phyloP scores from a whole-genome alignment of 2,797 vertebrate genomes.

The Trachops cirrhosus region DNA sequence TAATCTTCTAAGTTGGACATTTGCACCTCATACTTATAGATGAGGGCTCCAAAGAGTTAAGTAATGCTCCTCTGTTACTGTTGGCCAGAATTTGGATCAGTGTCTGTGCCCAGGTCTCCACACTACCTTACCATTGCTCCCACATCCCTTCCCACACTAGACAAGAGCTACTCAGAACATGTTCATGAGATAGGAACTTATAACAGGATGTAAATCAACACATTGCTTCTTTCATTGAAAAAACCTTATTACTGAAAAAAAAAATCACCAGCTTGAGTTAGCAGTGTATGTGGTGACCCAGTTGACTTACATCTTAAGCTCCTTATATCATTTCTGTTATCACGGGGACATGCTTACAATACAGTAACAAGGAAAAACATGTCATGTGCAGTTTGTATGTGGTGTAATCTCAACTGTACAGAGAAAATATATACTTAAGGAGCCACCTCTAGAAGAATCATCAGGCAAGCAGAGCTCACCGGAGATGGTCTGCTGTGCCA shows the following conservation, averaged over 20 bases:
- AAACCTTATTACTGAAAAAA: neutral
- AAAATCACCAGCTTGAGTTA: neutral
- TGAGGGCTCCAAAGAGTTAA: neutral
- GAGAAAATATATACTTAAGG: neutral
- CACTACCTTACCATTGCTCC: neutral
- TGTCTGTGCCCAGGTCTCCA: neutral
- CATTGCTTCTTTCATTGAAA: neutral
- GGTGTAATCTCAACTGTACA: neutral
- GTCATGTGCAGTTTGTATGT: neutral
- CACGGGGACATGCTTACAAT: neutral
- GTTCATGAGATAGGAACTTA: neutral
- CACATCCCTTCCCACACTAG: neutral
- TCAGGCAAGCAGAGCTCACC: constrained; percentile 83
- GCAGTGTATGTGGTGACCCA: neutral
- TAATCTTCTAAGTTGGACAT: neutral
- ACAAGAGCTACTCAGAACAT: neutral
- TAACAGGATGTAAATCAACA: neutral
- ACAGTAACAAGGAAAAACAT: neutral
- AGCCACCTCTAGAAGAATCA: neutral
- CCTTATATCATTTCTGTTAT: neutral
- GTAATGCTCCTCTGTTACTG: neutral
- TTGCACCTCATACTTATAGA: neutral
- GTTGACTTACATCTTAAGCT: constrained; percentile 7
- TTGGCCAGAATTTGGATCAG: neutral
- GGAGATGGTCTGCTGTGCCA: constrained; percentile 91